Evolutionary conservation across 2,113 vertebrate genomes (phyloP).

Genomic region (Toxostoma redivivum): DNA sequence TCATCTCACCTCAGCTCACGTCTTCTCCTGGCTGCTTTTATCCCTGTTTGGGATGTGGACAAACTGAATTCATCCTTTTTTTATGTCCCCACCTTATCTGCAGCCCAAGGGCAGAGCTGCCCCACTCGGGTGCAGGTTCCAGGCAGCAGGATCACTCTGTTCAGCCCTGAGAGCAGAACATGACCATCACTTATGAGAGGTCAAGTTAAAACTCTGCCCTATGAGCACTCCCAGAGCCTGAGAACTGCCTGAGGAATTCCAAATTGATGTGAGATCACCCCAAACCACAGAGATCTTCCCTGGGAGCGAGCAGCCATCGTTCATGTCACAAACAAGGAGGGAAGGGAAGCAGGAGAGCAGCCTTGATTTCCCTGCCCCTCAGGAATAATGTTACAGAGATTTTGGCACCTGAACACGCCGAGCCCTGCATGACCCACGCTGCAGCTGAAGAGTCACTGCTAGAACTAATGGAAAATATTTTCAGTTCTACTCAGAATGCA

Average conservation of each 20-base stretch:
- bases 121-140: neutral
- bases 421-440: neutral
- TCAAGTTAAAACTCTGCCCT: neutral
- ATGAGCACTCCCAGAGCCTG: neutral
- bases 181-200: accelerated
- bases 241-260: neutral
- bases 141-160: neutral
- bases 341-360: neutral
- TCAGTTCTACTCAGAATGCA: neutral
- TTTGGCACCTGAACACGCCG: neutral
- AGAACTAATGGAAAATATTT: neutral
- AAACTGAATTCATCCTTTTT: neutral
- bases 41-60: accelerated
- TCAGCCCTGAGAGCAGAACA: neutral
- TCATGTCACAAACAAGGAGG: neutral
- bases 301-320: neutral
- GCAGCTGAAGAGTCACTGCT: neutral
- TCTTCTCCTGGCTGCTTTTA: accelerated
- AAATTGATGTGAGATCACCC: neutral
- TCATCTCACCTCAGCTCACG: neutral
- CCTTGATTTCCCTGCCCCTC: neutral
- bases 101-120: neutral
- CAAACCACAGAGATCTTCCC: neutral
- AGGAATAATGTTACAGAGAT: neutral
- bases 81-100: accelerated